Conservation (phyloP, 2,888 invertebrate genomes). For the Conistra vaccinii region DNA sequence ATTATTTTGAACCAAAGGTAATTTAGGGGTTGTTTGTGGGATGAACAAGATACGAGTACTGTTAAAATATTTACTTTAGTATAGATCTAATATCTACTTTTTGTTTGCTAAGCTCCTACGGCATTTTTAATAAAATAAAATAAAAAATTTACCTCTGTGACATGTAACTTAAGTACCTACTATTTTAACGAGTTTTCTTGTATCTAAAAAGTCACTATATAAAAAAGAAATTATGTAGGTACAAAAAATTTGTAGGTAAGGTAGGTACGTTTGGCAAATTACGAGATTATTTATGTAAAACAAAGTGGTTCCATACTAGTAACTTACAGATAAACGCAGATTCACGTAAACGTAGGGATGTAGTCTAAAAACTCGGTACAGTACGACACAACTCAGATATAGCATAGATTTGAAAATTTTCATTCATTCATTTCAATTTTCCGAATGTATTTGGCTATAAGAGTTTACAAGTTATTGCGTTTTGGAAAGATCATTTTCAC, state of each 20-base stretch:
- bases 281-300: neutral
- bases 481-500: too few species aligned
- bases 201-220: neutral
- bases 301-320: neutral
- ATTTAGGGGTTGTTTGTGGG: constrained; percentile 4
- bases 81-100: neutral
- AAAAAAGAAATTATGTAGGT: too few species aligned
- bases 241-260: too few species aligned
- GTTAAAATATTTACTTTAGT: neutral
- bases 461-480: too few species aligned
- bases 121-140: neutral
- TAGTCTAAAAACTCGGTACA: too few species aligned
- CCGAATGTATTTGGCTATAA: too few species aligned
- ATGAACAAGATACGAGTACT: neutral
- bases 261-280: neutral
- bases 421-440: too few species aligned
- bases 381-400: too few species aligned
- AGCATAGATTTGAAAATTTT: too few species aligned
- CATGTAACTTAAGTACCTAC: neutral
- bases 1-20: constrained; percentile 1
- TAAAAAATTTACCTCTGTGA: too few species aligned
- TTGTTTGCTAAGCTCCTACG: neutral
- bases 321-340: too few species aligned
- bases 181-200: neutral
- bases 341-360: too few species aligned